A percentile compares a stretch with the other conserved stretches of the same genome.
Evolutionary conservation across 2,113 vertebrate species (phyloP).

Genomic region (Petaurus breviceps): DNA sequence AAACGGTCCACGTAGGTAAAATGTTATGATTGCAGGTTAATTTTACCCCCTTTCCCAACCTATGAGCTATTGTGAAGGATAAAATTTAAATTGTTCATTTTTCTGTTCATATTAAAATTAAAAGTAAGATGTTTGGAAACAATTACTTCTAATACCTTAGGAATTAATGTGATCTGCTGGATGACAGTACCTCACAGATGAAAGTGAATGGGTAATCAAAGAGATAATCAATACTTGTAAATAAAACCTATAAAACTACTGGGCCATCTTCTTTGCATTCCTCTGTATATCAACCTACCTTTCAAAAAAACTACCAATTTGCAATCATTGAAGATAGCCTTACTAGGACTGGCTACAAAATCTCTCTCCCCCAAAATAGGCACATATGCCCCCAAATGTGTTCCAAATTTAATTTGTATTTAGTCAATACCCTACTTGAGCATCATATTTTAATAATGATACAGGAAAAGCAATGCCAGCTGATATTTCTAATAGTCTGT

Average conservation of each 20-base stretch:
- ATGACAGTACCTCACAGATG: constrained; percentile 30
- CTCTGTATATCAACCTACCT: constrained; percentile 7
- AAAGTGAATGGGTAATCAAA: not conserved
- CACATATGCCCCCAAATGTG: not conserved
- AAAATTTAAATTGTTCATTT: not conserved
- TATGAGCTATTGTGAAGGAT: not conserved
- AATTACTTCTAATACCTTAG: not conserved
- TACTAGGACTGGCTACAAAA: constrained; percentile 34
- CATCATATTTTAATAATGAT: constrained; percentile 21
- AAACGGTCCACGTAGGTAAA: not conserved
- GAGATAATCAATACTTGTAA: fast-evolving
- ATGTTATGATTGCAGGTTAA: not conserved
- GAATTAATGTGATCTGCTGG: not conserved
- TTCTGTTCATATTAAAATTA: not conserved
- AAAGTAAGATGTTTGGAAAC: not conserved
- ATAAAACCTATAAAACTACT: constrained; percentile 36
- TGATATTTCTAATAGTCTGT: constrained; percentile 13
- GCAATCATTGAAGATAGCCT: constrained; percentile 56
- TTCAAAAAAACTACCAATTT: constrained; percentile 23
- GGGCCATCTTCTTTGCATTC: constrained; percentile 7
- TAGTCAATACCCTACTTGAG: constrained; percentile 31
- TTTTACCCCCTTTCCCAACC: not conserved
- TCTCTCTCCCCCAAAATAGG: constrained; percentile 11
- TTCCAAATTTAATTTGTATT: constrained; percentile 14
- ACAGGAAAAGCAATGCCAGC: not conserved